Percentiles rank a stretch among this genome's conserved stretches.
phyloP scores from a whole-genome alignment of 2,113 vertebrate genomes.

The Galemys pyrenaicus region DNA sequence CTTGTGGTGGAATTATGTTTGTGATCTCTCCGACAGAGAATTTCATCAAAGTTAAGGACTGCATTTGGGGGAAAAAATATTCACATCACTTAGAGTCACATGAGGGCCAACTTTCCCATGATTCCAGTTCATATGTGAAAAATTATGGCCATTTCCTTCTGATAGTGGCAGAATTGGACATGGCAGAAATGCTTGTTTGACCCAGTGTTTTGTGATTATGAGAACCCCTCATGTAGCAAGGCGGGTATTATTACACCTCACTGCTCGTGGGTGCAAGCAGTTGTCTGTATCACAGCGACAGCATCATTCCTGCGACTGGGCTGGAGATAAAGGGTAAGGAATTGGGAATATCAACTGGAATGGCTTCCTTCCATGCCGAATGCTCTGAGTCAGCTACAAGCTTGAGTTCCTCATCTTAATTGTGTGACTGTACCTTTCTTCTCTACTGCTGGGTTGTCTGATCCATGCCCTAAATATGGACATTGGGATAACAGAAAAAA shows the following conservation, averaged over 20 bases:
- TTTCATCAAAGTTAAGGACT: not conserved
- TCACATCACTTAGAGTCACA: not conserved
- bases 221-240: not conserved
- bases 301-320: not conserved
- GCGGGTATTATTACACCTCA: not conserved
- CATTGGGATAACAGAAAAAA: not conserved
- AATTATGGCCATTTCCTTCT: not conserved
- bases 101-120: not conserved
- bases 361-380: not conserved
- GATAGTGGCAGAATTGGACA: not conserved
- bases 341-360: not conserved
- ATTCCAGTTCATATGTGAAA: not conserved
- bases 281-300: not conserved
- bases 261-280: not conserved
- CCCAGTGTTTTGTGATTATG: not conserved
- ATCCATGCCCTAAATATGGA: not conserved
- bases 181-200: not conserved
- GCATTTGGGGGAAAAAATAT: not conserved
- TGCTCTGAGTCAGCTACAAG: not conserved
- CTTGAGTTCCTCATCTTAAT: not conserved
- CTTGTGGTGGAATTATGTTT: not conserved
- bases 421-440: not conserved
- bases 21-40: not conserved
- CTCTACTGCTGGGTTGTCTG: not conserved
- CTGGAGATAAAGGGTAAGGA: not conserved